Evolutionary conservation across 2,113 vertebrate genomes (phyloP), one percentile per base, ranked within the genome.

Genomic region (Sphyrna mokarran): DNA sequence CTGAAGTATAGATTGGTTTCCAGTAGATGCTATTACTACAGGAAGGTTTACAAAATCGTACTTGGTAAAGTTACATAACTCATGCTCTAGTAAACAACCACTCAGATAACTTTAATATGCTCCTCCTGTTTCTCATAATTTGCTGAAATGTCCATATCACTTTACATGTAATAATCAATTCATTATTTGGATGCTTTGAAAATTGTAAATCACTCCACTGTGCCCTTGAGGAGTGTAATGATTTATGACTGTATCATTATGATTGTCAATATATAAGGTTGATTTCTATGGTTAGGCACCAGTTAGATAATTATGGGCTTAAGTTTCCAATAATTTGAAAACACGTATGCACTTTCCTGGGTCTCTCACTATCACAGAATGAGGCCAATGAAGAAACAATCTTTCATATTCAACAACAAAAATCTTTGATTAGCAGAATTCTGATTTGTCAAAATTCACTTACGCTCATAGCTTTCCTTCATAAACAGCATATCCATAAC

Each of bases 401-500:
- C 14, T 68, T 22, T 58, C 20, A 10, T 5, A 18, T 16, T 93
- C 11, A 20, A n/a, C 20, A 66, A 93, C 16, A 91, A 37, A 61
- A 66, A 10, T 16, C 58, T 91, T 91, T 91, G 58, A 66, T 0
- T 33, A 66, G 89, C 33, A 91, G 61, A 14, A 93, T 37, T 37
- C 61, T 93, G 63, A 18, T 66, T 37, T 66, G n/a, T 37, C 8
- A 96, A 58, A 94, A 33, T 78, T 87, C 96, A 97, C 98, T 98
- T 97, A 99, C 99, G 97, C 97, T 98, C 97, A 97, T 98, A 98
- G 96, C 93, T 97, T 66, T 97, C 98, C 97, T 99, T 99, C 48
- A 97, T 97, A 97, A 99, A 99, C 93, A 99, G 97, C 97, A 99
- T 98, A 96, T 99, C 98, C 96, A 99, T 98, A 96, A 98, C 96